Base-by-base conservation (phyloP, 2,113 vertebrate species). In the Callithrix jacchus region DNA sequence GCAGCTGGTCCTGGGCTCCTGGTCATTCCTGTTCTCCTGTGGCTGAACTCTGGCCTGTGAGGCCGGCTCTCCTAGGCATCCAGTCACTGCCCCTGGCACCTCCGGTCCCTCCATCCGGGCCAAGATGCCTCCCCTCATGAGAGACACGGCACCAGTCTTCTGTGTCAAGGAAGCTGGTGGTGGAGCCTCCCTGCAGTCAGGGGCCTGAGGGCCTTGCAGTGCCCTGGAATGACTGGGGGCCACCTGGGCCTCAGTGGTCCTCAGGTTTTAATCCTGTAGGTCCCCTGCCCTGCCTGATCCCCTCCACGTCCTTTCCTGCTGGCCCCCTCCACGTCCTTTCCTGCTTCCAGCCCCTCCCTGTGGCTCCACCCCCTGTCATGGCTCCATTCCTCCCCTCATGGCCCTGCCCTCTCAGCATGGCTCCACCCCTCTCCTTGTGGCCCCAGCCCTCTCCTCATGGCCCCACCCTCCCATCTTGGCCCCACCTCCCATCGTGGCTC, bases 1-100 rank as follows among this genome's bases (percentile, higher is more conserved):
- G 0, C n/a, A 21, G 64, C 42, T 13, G 0, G 0, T 35, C 52
- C 85, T 5, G 77, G 66, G 20, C 45, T 16, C 45, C 2, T 4
- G 79, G 76, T 9, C 2, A 2, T 35, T 58, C 40, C 25, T 52
- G 37, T 30, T 32, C 12, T 32, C 12, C 54, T 1, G 3, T 45
- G 76, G 68, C 42, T 74, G 47, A 6, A 66, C 42, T 13, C 30
- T 1, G 56, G 35, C 25, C 37, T 30, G 6, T 5, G 45, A 84
- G 64, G 4, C 8, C 6, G 17, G 45, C 54, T 71, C 25, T 77
- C 4, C 10, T 37, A 35, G 12, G 12, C 0, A 0, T 45, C 8
- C 11, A 16, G 68, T 13, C 0, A 1, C 32, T 77, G 73, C 17
- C 32, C 4, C n/a, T 35, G 4, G 80, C 27, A 6, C 56, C 37